Evolutionary conservation across 2,888 invertebrate genomes (phyloP).

Genomic region (Cataglyphis cursor): DNA sequence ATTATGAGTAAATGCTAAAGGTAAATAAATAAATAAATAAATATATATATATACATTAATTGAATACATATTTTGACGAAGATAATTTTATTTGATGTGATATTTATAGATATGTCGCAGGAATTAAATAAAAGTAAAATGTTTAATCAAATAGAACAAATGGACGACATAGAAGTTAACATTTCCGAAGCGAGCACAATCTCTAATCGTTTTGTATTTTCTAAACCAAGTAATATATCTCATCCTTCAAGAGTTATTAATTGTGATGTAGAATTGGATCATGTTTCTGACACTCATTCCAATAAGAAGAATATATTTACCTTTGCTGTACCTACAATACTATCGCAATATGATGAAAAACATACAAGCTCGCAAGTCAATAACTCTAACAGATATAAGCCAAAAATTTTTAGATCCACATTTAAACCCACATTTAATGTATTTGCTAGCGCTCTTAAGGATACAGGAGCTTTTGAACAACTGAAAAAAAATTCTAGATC

Average conservation of each 20-base stretch:
- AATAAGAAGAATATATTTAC: conserved; percentile 64
- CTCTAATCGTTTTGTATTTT: conserved; percentile 73
- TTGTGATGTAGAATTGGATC: conserved; percentile 60
- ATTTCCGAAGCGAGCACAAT: conserved; percentile 38
- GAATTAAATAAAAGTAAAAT: not conserved
- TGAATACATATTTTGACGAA: not conserved
- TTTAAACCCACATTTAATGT: conserved; percentile 70
- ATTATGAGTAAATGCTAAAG: not conserved
- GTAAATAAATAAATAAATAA: not conserved
- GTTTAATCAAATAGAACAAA: conserved; percentile 46
- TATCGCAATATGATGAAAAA: conserved; percentile 39
- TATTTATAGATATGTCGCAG: not conserved
- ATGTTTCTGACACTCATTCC: conserved; percentile 50
- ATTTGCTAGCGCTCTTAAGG: conserved; percentile 75
- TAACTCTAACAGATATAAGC: conserved; percentile 64
- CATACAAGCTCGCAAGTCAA: not conserved
- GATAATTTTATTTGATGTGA: not conserved
- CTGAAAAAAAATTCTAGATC: conserved; percentile 77
- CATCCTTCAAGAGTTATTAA: conserved; percentile 66
- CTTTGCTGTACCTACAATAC: conserved; percentile 74
- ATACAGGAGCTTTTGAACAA: conserved; percentile 70
- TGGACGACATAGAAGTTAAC: conserved; percentile 59
- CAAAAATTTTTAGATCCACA: conserved; percentile 71
- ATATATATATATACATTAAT: no score
- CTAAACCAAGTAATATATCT: conserved; percentile 71